phyloP scores from a whole-genome alignment of 2,797 vertebrate genomes.

The Brachyrhaphis roseni region DNA sequence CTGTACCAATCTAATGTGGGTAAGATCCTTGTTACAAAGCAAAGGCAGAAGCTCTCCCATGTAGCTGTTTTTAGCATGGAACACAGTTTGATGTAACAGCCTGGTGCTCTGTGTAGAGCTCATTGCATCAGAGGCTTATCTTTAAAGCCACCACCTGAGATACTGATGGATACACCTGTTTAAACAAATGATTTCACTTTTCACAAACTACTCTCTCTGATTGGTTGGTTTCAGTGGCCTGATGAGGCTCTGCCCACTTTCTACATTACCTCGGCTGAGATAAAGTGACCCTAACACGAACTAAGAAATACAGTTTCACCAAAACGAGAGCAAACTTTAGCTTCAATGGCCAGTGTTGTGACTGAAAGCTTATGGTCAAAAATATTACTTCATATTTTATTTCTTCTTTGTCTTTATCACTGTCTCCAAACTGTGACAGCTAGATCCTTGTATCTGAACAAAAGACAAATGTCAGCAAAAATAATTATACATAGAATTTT shows the following conservation, averaged over 20 bases:
- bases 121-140: background rate
- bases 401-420: background rate
- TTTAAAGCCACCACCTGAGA: background rate
- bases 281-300: background rate
- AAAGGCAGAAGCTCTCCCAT: background rate
- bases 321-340: background rate
- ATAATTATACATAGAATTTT: no score
- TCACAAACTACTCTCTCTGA: background rate
- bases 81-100: background rate
- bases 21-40: background rate
- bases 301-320: background rate
- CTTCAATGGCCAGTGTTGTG: background rate
- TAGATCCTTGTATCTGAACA: no score
- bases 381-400: background rate
- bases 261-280: background rate
- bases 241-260: background rate
- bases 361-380: background rate
- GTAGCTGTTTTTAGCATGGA: background rate
- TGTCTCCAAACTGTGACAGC: background rate
- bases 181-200: background rate
- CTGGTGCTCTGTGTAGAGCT: background rate
- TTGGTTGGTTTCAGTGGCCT: background rate
- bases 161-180: background rate
- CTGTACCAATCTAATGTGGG: background rate
- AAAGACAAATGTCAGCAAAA: no score